A percentile compares a stretch with the other conserved stretches of the same genome.
phyloP scores from a whole-genome alignment of 2,113 vertebrate species.

The Leuciscus idus region DNA sequence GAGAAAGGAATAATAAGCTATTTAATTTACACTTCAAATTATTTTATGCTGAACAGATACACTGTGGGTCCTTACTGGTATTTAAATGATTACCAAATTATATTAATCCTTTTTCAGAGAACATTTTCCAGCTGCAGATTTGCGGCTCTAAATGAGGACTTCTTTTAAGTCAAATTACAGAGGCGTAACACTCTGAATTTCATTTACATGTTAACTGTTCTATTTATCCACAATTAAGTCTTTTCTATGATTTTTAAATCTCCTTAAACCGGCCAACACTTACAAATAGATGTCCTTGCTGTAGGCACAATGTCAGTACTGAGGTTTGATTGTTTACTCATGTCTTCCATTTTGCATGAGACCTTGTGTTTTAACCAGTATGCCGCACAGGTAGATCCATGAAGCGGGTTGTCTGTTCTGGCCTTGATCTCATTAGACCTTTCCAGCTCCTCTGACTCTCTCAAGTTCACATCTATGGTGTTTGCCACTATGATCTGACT shows the following conservation, averaged over 20 bases:
- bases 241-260: slow-evolving; percentile 16
- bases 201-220: slow-evolving; percentile 68
- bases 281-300: slow-evolving; percentile 15
- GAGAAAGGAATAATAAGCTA: slow-evolving; percentile 80
- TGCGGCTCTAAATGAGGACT: slow-evolving; percentile 79
- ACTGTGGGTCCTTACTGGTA: slow-evolving; percentile 79
- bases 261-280: background rate
- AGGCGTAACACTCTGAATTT: slow-evolving; percentile 69
- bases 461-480: slow-evolving; percentile 68
- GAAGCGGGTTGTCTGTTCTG: slow-evolving; percentile 55
- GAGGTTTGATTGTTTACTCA: slow-evolving; percentile 29
- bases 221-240: slow-evolving; percentile 44
- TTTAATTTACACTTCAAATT: slow-evolving; percentile 83
- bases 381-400: background rate
- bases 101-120: slow-evolving; percentile 84
- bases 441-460: slow-evolving; percentile 58
- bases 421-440: slow-evolving; percentile 73
- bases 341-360: slow-evolving; percentile 23
- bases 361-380: background rate
- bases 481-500: slow-evolving; percentile 71
- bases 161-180: slow-evolving; percentile 81
- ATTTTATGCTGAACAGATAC: slow-evolving; percentile 81
- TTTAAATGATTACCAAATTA: slow-evolving; percentile 85
- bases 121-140: slow-evolving; percentile 78
- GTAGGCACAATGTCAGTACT: background rate